These are phyloP conservation scores for Lumbricus terrestris DNA, from an alignment of 2,888 invertebrate species.

Conservation along the genomic window DNA sequence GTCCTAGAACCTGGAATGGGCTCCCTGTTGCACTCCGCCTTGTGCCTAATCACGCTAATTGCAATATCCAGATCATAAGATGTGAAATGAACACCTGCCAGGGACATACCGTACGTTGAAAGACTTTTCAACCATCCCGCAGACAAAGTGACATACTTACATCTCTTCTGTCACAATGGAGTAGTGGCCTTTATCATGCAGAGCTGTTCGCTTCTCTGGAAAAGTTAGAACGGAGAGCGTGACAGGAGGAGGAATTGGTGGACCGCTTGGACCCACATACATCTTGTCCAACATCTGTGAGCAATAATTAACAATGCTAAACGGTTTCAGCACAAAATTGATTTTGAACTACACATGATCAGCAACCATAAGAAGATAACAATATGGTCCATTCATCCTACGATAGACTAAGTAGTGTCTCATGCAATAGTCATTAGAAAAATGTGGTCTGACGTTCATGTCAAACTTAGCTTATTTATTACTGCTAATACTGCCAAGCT, in stretches of 20 bases:
- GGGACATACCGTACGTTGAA: neutral
- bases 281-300: constrained; percentile 17
- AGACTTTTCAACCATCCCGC: neutral
- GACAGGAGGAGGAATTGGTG: constrained; percentile 55
- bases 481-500: too few species aligned
- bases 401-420: neutral
- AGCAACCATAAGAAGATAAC: neutral
- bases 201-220: constrained; percentile 52
- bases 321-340: neutral
- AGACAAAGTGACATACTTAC: neutral
- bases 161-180: neutral
- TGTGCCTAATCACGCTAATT: too few species aligned
- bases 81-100: too few species aligned
- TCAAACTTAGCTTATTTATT: neutral
- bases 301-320: neutral
- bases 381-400: neutral
- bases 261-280: constrained; percentile 15
- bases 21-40: too few species aligned
- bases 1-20: too few species aligned
- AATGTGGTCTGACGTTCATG: neutral
- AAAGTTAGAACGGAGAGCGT: constrained; percentile 56
- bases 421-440: neutral
- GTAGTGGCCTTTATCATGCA: neutral
- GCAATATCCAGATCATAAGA: too few species aligned
- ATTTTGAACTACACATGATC: too few species aligned